These are phyloP conservation scores for Eupithecia dodoneata DNA, from an alignment of 2,888 invertebrate species.

Conservation along the genomic window DNA sequence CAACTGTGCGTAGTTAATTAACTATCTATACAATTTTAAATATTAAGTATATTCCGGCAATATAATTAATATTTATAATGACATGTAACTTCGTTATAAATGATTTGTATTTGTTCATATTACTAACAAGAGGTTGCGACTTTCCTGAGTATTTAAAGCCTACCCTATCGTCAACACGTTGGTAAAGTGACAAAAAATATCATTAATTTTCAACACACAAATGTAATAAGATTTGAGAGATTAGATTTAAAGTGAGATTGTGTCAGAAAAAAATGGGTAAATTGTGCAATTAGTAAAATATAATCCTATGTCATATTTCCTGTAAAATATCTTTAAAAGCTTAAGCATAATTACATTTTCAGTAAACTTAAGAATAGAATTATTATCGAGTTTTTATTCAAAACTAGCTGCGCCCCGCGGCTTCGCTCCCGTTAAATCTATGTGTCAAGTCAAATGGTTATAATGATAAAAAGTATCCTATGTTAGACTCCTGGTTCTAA, in stretches of 20 bases:
- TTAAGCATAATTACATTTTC: constrained; percentile 8
- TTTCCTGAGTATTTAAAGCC: not conserved
- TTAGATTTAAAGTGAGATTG: not conserved
- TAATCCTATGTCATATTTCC: not conserved
- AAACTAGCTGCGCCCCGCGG: no score
- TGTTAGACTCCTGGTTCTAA: no score
- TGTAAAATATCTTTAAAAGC: not conserved
- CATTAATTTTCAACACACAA: not conserved
- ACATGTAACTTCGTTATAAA: no score
- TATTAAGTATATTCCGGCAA: no score
- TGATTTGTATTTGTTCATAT: not conserved
- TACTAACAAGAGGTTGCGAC: not conserved
- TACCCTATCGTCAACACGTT: not conserved
- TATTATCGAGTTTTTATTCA: constrained; percentile 33
- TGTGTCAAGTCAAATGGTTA: no score
- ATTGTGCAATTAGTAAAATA: not conserved
- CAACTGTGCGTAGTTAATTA: not conserved
- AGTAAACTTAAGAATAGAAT: not conserved
- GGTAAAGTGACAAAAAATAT: not conserved
- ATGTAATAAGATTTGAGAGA: not conserved
- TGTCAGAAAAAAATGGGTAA: not conserved
- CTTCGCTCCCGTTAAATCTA: no score
- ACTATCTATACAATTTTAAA: no score
- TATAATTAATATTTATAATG: no score
- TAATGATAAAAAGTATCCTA: no score